These are phyloP conservation scores for Psittacula echo DNA, from an alignment of 2,797 vertebrate genomes.

Conservation along the genomic window DNA sequence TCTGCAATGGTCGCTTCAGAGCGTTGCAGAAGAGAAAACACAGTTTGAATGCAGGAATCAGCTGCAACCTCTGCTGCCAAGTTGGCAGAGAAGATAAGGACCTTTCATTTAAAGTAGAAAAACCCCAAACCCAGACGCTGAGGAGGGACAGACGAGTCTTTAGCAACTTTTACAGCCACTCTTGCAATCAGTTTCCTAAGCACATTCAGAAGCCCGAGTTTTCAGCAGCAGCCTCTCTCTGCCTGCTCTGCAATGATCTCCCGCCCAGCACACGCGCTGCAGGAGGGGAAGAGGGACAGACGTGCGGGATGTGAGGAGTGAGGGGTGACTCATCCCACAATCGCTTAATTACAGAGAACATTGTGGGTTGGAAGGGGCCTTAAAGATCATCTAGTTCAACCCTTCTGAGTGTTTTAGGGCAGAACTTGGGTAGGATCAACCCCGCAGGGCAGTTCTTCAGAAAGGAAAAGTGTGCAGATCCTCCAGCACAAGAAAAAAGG, in stretches of 20 bases:
- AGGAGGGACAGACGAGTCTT: conserved; percentile 17
- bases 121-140: not conserved
- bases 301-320: conserved; percentile 13
- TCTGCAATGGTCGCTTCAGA: not conserved
- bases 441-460: rapidly evolving
- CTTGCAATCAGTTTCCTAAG: conserved; percentile 54
- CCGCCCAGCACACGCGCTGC: rapidly evolving
- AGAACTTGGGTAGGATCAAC: not conserved
- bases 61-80: conserved; percentile 42
- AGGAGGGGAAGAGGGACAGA: not conserved
- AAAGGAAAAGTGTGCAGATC: not conserved
- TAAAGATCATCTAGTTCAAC: not conserved
- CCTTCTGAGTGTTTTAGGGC: not conserved
- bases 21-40: not conserved
- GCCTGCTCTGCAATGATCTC: not conserved
- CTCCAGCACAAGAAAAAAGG: not conserved
- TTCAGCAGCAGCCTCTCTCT: not conserved
- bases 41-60: not conserved
- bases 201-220: not conserved
- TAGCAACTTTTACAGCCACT: conserved; percentile 59
- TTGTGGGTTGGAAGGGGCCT: not conserved
- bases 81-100: conserved; percentile 58
- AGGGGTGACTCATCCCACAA: not conserved
- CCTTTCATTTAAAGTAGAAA: conserved; percentile 25
- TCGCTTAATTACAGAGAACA: not conserved